These are phyloP conservation scores for Neofelis nebulosa DNA, from an alignment of 2,113 vertebrate species.

Conservation along the genomic window DNA sequence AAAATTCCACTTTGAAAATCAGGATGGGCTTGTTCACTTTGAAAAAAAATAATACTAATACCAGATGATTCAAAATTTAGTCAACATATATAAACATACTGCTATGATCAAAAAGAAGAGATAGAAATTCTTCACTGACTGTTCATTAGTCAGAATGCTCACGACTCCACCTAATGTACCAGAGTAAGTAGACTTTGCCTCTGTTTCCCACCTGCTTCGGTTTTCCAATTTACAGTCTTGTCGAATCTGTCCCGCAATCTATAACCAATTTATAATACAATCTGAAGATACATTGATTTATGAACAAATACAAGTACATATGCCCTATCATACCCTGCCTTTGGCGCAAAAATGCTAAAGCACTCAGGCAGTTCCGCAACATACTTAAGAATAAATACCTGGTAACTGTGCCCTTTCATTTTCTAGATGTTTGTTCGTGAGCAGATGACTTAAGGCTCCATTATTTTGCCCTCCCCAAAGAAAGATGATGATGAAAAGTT, in stretches of 20 bases:
- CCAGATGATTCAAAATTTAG: background rate
- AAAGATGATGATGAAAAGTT: background rate
- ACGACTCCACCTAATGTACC: too few species aligned
- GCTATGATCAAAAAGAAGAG: background rate
- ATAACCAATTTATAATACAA: background rate
- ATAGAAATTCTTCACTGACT: background rate
- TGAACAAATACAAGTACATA: background rate
- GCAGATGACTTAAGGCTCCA: background rate
- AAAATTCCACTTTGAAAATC: background rate
- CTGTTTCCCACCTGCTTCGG: background rate
- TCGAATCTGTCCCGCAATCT: background rate
- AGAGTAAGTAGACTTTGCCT: background rate
- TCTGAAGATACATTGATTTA: background rate
- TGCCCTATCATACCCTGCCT: background rate
- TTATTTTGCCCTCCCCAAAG: background rate
- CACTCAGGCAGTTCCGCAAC: rapidly evolving
- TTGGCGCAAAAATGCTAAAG: background rate
- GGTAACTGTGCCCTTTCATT: background rate
- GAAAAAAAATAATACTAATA: background rate
- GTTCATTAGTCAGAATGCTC: background rate
- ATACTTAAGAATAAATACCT: background rate
- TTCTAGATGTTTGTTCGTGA: background rate
- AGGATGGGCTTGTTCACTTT: background rate
- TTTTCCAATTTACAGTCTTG: background rate
- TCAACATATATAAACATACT: background rate